phyloP scores from a whole-genome alignment of 2,888 invertebrate genomes.

The Protophormia terraenovae region DNA sequence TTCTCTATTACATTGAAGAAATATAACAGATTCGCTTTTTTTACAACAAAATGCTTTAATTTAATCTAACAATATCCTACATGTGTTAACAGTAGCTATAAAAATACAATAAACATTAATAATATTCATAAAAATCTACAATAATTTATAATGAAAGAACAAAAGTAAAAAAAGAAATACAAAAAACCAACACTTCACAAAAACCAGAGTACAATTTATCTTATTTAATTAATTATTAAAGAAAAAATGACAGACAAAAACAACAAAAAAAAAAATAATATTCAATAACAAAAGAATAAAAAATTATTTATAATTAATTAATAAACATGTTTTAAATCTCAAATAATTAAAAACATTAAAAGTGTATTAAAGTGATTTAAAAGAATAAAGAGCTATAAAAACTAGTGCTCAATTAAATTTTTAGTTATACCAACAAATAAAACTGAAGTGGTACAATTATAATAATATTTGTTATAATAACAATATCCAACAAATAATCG shows the following conservation, averaged over 20 bases:
- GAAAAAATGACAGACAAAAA: too few species aligned
- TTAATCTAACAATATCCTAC: too few species aligned
- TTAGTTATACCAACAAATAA: background rate
- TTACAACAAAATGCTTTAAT: too few species aligned
- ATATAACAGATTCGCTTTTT: too few species aligned
- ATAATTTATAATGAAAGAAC: conserved; percentile 10
- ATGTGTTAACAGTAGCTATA: conserved; percentile 4
- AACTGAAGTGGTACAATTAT: background rate
- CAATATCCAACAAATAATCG: too few species aligned
- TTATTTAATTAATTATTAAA: conserved; percentile 13
- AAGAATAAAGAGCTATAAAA: background rate
- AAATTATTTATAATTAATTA: too few species aligned
- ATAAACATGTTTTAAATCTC: background rate
- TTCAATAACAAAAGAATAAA: background rate
- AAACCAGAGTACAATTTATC: conserved; percentile 27
- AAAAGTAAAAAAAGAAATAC: background rate
- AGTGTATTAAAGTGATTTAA: too few species aligned
- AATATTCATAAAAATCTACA: conserved; percentile 24
- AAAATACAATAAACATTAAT: conserved; percentile 8
- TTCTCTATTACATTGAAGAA: too few species aligned
- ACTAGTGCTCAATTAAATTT: background rate
- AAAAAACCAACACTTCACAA: background rate
- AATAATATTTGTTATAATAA: too few species aligned
- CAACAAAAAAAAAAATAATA: background rate
- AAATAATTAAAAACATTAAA: background rate